Conservation (phyloP, 2,113 vertebrate species). For the Empidonax traillii region DNA sequence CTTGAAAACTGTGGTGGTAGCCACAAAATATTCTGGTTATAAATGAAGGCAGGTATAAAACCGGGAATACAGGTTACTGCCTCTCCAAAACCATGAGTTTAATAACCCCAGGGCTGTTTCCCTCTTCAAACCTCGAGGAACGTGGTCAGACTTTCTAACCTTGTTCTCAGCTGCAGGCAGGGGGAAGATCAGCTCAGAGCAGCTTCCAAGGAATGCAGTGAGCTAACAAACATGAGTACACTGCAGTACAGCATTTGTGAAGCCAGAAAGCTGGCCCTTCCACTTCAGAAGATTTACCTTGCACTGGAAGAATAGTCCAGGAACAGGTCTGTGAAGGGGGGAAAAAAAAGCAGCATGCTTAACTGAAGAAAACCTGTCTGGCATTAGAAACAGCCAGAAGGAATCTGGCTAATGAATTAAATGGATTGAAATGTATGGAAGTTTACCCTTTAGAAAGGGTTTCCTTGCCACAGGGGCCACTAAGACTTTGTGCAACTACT, state of each 20-base stretch:
- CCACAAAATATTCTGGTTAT: background rate
- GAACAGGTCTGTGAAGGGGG: background rate
- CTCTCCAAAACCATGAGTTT: background rate
- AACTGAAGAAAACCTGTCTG: background rate
- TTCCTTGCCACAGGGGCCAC: background rate
- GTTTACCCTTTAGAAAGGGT: background rate
- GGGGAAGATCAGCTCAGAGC: background rate
- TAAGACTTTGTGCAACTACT: background rate
- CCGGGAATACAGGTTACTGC: background rate
- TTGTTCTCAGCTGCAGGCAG: background rate
- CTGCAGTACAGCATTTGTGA: background rate
- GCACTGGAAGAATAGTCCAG: background rate
- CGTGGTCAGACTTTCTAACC: background rate
- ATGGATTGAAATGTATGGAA: background rate
- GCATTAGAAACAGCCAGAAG: background rate
- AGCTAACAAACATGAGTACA: background rate
- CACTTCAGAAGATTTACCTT: background rate
- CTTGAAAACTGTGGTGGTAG: background rate
- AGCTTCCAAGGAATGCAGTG: background rate
- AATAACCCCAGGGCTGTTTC: background rate
- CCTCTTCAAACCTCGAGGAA: background rate
- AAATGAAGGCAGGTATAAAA: background rate
- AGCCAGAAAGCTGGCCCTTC: background rate
- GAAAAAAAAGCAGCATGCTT: background rate
- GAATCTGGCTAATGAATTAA: background rate